Evolutionary conservation across 2,113 vertebrate species (phyloP).

Genomic region (Podarcis cretensis): DNA sequence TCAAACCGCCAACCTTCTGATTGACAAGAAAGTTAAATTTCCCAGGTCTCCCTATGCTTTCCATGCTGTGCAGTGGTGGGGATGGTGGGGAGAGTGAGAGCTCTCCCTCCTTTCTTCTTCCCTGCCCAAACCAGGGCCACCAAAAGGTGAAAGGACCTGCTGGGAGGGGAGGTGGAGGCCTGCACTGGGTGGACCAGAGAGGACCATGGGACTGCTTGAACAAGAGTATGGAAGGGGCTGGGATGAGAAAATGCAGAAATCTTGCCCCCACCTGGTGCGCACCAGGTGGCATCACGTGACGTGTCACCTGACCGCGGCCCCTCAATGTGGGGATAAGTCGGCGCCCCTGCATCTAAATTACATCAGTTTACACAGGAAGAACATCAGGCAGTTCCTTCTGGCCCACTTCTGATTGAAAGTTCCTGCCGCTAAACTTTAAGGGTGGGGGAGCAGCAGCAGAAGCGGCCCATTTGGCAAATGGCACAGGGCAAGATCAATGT

Average conservation of each 20-base stretch:
- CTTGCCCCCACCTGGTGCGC: too few species aligned
- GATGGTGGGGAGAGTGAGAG: background rate
- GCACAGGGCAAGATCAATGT: conserved; percentile 33
- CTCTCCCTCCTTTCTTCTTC: background rate
- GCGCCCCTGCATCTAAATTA: background rate
- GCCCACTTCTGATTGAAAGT: background rate
- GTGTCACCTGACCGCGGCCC: too few species aligned
- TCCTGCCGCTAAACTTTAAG: background rate
- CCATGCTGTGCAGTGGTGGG: background rate
- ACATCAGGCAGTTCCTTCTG: background rate
- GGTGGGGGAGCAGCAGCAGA: background rate
- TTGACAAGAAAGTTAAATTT: background rate
- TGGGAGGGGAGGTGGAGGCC: too few species aligned
- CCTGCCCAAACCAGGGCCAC: background rate
- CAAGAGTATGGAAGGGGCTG: too few species aligned
- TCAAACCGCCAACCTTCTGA: too few species aligned
- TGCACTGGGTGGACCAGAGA: too few species aligned
- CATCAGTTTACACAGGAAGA: fast-evolving
- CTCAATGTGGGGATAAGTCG: too few species aligned
- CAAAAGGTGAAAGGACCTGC: too few species aligned
- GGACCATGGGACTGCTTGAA: too few species aligned
- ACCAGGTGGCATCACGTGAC: too few species aligned
- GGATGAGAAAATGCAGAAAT: too few species aligned
- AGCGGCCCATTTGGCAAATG: conserved; percentile 20
- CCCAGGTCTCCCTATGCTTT: background rate